Evolutionary conservation across 2,113 vertebrate species (phyloP).

Genomic region (Crotalus viridis): DNA sequence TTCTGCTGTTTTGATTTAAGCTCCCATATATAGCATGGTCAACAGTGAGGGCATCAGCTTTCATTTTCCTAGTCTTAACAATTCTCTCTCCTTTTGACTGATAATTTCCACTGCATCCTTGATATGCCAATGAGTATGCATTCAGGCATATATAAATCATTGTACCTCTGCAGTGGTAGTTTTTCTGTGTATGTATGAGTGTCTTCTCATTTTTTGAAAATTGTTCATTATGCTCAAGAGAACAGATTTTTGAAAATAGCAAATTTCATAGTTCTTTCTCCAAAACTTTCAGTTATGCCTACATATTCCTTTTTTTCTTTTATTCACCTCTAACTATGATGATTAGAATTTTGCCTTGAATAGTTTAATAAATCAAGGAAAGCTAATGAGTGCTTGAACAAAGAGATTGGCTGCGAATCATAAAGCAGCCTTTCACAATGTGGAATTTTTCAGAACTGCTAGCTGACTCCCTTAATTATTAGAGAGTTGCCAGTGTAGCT

Average conservation of each 20-base stretch:
- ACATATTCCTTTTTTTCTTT: background rate
- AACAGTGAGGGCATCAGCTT: background rate
- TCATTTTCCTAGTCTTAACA: background rate
- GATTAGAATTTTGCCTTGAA: background rate
- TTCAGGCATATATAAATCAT: background rate
- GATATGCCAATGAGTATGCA: background rate
- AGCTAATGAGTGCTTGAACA: background rate
- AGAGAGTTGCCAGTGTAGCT: background rate
- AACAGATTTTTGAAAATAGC: background rate
- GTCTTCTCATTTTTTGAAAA: background rate
- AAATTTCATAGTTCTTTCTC: background rate
- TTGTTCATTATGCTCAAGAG: background rate
- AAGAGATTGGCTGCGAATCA: background rate
- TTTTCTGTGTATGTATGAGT: background rate
- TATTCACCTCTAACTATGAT: background rate
- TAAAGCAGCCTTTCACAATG: background rate
- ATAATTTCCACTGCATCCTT: background rate
- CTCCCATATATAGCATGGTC: background rate
- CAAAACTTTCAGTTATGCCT: background rate
- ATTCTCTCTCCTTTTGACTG: background rate
- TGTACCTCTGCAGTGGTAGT: background rate
- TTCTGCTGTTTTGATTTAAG: background rate
- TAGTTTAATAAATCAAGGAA: background rate
- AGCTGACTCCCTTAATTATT: background rate
- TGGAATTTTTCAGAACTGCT: background rate